These are phyloP conservation scores for Sabatieria punctata DNA, from an alignment of 2,888 invertebrate genomes.

Conservation along the genomic window DNA sequence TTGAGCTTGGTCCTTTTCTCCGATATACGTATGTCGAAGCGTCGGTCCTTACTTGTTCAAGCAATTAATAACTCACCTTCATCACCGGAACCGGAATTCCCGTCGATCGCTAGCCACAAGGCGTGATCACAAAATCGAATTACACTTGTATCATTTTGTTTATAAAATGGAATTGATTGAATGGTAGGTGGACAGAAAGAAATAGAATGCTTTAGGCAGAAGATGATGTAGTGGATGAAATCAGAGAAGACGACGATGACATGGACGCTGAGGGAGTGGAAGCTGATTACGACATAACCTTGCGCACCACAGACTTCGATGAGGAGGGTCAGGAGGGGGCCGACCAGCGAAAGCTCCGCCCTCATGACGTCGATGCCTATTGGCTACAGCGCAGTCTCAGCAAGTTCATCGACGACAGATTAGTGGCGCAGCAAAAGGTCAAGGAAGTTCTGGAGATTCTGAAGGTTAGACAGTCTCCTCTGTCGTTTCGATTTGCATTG, in stretches of 20 bases:
- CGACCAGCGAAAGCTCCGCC: constrained; percentile 44
- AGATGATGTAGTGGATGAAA: constrained; percentile 84
- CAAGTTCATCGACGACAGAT: constrained; percentile 85
- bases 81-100: too few relatives aligned
- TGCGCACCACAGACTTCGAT: background rate
- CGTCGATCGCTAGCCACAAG: too few relatives aligned
- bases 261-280: constrained; percentile 44
- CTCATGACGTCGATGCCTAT: constrained; percentile 93
- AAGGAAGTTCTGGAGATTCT: constrained; percentile 66
- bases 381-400: constrained; percentile 90
- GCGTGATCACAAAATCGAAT: too few relatives aligned
- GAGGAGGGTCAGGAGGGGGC: constrained; percentile 5
- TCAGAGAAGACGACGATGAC: constrained; percentile 60
- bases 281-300: constrained; percentile 19
- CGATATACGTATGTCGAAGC: too few relatives aligned
- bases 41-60: too few relatives aligned
- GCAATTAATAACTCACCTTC: too few relatives aligned
- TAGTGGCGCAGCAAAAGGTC: constrained; percentile 71
- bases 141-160: too few relatives aligned
- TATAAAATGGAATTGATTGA: too few relatives aligned
- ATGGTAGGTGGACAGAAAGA: too few relatives aligned
- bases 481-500: background rate
- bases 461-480: constrained; percentile 40
- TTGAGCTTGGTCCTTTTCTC: too few relatives aligned
- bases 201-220: constrained; percentile 42